phyloP scores from a whole-genome alignment of 1,140 invertebrate species.

The Ditylenchus dipsaci region DNA sequence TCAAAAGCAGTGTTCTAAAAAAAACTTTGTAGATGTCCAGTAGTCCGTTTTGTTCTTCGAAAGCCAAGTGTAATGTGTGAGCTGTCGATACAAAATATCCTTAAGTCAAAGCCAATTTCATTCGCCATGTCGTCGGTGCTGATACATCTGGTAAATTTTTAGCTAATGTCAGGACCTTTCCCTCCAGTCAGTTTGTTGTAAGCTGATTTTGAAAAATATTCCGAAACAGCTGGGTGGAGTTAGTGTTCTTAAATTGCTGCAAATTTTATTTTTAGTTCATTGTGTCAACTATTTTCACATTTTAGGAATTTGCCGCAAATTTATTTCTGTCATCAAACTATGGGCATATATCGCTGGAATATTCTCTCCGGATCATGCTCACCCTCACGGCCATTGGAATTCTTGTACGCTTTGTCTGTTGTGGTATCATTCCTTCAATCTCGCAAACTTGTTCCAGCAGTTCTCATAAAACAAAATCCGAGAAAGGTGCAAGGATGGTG shows the following conservation, averaged over 20 bases:
- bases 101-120: constrained; percentile 33
- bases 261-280: constrained; percentile 5
- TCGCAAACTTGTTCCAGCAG: constrained; percentile 5
- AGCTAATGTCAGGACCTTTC: too few species aligned
- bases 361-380: constrained; percentile 12
- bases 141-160: constrained; percentile 20
- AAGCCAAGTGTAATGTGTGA: constrained; percentile 14
- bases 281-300: background rate
- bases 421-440: constrained; percentile 32
- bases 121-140: constrained; percentile 16
- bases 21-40: constrained; percentile 6
- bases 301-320: constrained; percentile 27
- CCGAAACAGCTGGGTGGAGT: background rate
- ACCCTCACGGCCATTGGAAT: constrained; percentile 25
- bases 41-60: constrained; percentile 23
- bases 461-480: constrained; percentile 11
- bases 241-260: background rate
- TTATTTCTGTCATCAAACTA: constrained; percentile 38
- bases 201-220: background rate
- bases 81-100: constrained; percentile 30
- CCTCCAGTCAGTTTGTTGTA: background rate
- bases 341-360: constrained; percentile 30
- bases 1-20: too few species aligned
- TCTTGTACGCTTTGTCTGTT: constrained; percentile 42
- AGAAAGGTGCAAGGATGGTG: constrained; percentile 13